Evolutionary conservation across 2,113 vertebrate species (phyloP).

Genomic region (Callipepla californica): DNA sequence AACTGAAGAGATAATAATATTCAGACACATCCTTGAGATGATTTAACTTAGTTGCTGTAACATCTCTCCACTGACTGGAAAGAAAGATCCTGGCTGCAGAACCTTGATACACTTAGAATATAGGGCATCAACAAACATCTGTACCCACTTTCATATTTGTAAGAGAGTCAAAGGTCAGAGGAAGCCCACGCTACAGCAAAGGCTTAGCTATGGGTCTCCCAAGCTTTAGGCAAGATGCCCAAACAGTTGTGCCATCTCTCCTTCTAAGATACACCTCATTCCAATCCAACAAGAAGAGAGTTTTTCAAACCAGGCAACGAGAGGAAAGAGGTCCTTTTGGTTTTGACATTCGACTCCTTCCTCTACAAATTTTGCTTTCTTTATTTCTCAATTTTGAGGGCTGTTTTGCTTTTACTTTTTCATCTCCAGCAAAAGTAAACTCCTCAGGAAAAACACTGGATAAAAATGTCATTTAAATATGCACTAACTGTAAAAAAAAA

Average conservation of each 20-base stretch:
- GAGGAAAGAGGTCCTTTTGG: not conserved
- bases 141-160: not conserved
- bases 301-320: not conserved
- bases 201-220: not conserved
- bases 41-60: not conserved
- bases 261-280: not conserved
- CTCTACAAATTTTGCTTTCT: not conserved
- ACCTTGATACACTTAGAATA: not conserved
- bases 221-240: not conserved
- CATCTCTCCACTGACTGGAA: not conserved
- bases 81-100: not conserved
- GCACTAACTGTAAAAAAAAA: not conserved
- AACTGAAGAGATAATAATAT: not conserved
- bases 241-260: not conserved
- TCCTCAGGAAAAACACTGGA: not conserved
- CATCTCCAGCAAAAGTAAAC: not conserved
- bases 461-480: not conserved
- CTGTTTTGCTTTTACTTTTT: constrained; percentile 9
- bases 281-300: not conserved
- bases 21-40: not conserved
- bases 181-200: not conserved
- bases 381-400: not conserved
- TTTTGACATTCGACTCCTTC: not conserved
- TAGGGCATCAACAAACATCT: not conserved
- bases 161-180: not conserved